phyloP scores from a whole-genome alignment of 92 coral and sea anemone species.

The Epizoanthus scotinus region DNA sequence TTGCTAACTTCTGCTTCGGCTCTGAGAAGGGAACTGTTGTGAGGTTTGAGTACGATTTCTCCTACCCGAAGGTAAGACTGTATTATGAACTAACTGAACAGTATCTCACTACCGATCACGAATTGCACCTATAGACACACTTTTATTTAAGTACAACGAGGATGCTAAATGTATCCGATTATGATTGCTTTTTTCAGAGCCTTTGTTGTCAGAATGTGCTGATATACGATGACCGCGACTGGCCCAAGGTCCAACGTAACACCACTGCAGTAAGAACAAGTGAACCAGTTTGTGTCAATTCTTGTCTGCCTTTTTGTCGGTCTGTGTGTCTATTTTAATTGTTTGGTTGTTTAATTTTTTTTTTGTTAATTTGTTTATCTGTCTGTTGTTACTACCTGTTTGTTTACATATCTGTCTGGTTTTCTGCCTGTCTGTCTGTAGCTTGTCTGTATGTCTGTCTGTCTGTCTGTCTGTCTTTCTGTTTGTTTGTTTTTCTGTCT shows the following conservation, averaged over 20 bases:
- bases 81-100: too few relatives aligned
- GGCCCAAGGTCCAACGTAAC: conserved; percentile 24
- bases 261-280: conserved; percentile 19
- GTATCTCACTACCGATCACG: too few relatives aligned
- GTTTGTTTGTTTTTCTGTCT: background rate
- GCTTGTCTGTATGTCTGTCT: background rate
- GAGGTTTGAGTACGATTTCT: conserved; percentile 21
- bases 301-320: background rate
- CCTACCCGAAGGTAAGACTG: conserved; percentile 23
- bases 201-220: conserved; percentile 22
- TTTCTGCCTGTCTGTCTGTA: background rate
- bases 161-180: background rate
- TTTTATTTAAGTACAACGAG: background rate
- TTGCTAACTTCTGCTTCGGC: conserved; percentile 30
- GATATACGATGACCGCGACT: conserved; percentile 21
- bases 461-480: background rate
- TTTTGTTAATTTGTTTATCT: too few relatives aligned
- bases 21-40: conserved; percentile 13
- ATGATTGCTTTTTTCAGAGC: background rate
- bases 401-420: background rate
- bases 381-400: too few relatives aligned
- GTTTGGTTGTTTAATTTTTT: too few relatives aligned
- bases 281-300: background rate
- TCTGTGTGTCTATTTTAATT: too few relatives aligned
- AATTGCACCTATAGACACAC: too few relatives aligned